phyloP scores from a whole-genome alignment of 2,888 invertebrate species.

The Polydrusus tereticollis region DNA sequence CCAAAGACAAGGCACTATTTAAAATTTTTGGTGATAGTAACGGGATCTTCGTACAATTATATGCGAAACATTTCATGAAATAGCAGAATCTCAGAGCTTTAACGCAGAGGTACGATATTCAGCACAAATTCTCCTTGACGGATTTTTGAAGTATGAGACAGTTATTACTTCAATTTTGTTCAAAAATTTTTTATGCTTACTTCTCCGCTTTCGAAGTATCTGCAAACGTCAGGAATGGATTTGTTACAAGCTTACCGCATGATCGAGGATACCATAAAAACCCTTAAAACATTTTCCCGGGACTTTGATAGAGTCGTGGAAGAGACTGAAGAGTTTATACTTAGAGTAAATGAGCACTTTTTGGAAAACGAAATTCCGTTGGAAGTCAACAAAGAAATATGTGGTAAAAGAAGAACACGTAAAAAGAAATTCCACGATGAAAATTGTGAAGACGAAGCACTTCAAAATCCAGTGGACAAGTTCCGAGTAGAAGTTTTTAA shows the following conservation, averaged over 20 bases:
- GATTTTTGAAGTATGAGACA: not conserved
- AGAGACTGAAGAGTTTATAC: constrained; percentile 1
- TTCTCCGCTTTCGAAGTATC: not conserved
- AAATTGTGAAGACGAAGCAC: not conserved
- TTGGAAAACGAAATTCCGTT: not conserved
- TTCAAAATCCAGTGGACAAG: not conserved
- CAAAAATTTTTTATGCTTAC: no score
- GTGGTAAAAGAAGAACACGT: not conserved
- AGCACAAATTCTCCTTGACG: not conserved
- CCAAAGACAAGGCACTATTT: not conserved
- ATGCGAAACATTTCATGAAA: not conserved
- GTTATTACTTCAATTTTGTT: not conserved
- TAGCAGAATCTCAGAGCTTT: not conserved
- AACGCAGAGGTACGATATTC: not conserved
- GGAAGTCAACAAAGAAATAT: not conserved
- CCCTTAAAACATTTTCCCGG: constrained; percentile 7
- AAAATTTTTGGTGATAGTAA: not conserved
- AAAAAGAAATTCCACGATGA: constrained; percentile 1
- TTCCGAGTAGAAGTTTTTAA: constrained; percentile 2
- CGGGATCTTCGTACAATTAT: not conserved
- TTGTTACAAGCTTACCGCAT: not conserved
- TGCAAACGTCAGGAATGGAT: not conserved
- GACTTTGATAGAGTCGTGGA: not conserved
- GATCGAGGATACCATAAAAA: not conserved
- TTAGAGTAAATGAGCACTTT: no score